Conservation (phyloP, 2,888 invertebrate species). For the Hoplodrina ambigua region DNA sequence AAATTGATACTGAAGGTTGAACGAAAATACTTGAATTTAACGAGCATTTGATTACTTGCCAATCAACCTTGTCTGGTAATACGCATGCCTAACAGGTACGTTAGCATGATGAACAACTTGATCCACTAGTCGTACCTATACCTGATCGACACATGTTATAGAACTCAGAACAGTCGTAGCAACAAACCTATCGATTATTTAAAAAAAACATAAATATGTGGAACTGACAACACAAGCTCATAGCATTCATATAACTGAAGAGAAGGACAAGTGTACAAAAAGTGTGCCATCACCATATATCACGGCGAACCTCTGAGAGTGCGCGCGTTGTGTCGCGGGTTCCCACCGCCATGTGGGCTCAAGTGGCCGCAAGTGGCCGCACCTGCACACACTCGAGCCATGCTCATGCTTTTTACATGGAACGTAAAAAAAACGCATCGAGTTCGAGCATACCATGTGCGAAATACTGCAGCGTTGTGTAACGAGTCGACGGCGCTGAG, state of each 20-base stretch:
- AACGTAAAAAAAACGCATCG: conserved; percentile 37
- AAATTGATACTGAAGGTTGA: conserved; percentile 33
- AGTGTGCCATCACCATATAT: conserved; percentile 43
- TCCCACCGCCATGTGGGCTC: conserved; percentile 72
- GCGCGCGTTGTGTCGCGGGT: conserved; percentile 42
- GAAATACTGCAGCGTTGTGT: conserved; percentile 30
- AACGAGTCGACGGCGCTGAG: background rate
- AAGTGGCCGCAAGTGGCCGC: conserved; percentile 72
- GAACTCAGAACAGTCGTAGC: no score
- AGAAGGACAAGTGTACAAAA: conserved; percentile 52
- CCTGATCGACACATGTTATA: no score
- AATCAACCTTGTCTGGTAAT: conserved; percentile 27
- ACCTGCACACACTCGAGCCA: conserved; percentile 69
- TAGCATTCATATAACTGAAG: conserved; percentile 12
- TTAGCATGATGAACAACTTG: background rate
- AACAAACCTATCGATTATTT: background rate
- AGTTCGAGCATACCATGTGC: conserved; percentile 42
- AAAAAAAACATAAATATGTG: background rate
- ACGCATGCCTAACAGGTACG: background rate
- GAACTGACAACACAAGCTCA: background rate
- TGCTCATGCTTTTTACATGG: conserved; percentile 41
- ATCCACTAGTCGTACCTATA: no score
- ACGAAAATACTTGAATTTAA: conserved; percentile 29
- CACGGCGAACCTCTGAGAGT: conserved; percentile 31
- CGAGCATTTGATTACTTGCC: background rate